Evolutionary conservation across 2,113 vertebrate species (phyloP).

Genomic region (Rhea americana): DNA sequence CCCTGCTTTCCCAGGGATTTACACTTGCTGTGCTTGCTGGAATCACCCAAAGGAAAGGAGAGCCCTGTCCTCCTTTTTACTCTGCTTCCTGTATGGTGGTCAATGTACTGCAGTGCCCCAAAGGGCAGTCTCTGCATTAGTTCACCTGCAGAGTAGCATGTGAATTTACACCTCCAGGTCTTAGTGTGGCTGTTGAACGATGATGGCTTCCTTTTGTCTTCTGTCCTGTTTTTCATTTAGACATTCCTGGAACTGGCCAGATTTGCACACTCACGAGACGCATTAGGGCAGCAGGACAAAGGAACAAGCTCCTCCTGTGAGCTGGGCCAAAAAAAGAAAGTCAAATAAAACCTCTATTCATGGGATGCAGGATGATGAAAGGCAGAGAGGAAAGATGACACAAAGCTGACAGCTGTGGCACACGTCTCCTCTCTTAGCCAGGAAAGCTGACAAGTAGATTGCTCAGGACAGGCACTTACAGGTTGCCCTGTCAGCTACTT

Average conservation of each 20-base stretch:
- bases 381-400: constrained; percentile 82
- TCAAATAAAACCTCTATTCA: constrained; percentile 73
- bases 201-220: neutral
- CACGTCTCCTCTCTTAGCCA: constrained; percentile 75
- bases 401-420: constrained; percentile 81
- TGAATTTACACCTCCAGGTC: neutral
- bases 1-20: neutral
- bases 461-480: constrained; percentile 76
- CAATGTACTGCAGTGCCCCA: neutral
- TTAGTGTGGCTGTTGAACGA: neutral
- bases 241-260: neutral
- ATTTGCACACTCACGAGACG: neutral
- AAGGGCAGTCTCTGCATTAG: neutral
- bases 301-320: constrained; percentile 13
- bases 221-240: neutral
- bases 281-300: constrained; percentile 3
- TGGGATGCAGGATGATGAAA: constrained; percentile 85
- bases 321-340: constrained; percentile 65
- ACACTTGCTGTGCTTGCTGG: neutral
- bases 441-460: constrained; percentile 83
- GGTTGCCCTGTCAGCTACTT: constrained; percentile 75
- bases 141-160: neutral
- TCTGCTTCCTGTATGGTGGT: rapidly evolving
- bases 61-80: neutral
- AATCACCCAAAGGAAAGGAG: neutral